Conservation (phyloP, 64 coral and sea anemone species). For the Montipora foliosa region DNA sequence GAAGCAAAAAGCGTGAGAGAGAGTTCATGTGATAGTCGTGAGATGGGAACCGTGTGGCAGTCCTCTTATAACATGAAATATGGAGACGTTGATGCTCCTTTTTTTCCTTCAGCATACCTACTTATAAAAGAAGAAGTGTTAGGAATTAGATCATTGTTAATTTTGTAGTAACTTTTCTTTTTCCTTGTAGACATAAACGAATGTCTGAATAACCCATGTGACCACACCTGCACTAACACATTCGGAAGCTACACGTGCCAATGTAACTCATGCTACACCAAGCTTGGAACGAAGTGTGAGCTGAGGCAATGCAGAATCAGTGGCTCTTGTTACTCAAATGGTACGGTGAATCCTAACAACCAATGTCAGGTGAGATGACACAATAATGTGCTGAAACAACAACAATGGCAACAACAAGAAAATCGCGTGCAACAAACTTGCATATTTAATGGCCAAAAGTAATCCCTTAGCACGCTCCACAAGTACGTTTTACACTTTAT, state of each 20-base stretch:
- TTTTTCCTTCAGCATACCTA: too few relatives aligned
- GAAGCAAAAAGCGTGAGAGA: too few relatives aligned
- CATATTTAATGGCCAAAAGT: too few relatives aligned
- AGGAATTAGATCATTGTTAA: too few relatives aligned
- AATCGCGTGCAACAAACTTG: too few relatives aligned
- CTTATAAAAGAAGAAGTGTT: too few relatives aligned
- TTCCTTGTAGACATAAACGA: constrained; percentile 78
- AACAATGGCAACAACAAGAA: neutral
- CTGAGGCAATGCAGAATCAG: constrained; percentile 78
- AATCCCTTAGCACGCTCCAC: too few relatives aligned
- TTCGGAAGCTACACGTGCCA: constrained; percentile 83
- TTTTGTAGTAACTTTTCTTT: neutral
- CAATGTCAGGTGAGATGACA: constrained; percentile 70
- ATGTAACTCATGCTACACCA: constrained; percentile 84
- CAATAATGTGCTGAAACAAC: neutral
- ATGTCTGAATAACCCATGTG: constrained; percentile 59
- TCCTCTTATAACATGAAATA: too few relatives aligned
- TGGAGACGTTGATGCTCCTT: too few relatives aligned
- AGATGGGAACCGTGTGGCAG: too few relatives aligned
- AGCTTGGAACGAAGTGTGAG: constrained; percentile 71
- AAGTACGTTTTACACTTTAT: too few relatives aligned
- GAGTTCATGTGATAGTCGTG: too few relatives aligned
- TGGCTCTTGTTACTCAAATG: constrained; percentile 71
- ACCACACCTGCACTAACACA: constrained; percentile 82
- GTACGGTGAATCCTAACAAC: constrained; percentile 75